These are phyloP conservation scores for Dasyornis broadbenti DNA, from an alignment of 2,113 vertebrate species.

Conservation along the genomic window DNA sequence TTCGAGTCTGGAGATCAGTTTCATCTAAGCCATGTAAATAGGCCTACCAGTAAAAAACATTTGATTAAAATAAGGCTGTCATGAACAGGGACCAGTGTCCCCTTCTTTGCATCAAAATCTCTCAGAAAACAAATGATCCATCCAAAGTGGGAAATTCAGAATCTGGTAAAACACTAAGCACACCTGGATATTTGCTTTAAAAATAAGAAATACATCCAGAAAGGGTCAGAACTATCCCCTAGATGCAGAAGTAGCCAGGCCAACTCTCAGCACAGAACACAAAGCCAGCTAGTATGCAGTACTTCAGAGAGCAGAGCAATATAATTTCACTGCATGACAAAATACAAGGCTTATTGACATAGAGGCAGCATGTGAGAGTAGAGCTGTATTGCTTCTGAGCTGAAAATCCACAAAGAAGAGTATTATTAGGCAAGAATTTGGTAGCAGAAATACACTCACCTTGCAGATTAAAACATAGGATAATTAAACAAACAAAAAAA, in stretches of 20 bases:
- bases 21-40: not conserved
- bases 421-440: not conserved
- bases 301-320: not conserved
- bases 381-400: not conserved
- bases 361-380: not conserved
- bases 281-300: not conserved
- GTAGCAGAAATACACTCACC: not conserved
- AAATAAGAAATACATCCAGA: not conserved
- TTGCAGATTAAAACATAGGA: not conserved
- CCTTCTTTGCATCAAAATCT: not conserved
- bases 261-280: not conserved
- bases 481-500: not conserved
- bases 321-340: not conserved
- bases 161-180: not conserved
- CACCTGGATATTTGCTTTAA: not conserved
- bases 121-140: not conserved
- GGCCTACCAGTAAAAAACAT: not conserved
- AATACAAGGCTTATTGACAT: not conserved
- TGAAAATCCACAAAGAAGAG: not conserved
- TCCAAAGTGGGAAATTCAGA: not conserved
- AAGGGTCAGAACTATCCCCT: not conserved
- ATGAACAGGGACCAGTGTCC: not conserved
- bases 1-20: not conserved
- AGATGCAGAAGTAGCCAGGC: not conserved
- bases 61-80: not conserved